These are phyloP conservation scores for Poeciliopsis gracilis DNA, from an alignment of 2,797 vertebrate genomes.

Conservation along the genomic window DNA sequence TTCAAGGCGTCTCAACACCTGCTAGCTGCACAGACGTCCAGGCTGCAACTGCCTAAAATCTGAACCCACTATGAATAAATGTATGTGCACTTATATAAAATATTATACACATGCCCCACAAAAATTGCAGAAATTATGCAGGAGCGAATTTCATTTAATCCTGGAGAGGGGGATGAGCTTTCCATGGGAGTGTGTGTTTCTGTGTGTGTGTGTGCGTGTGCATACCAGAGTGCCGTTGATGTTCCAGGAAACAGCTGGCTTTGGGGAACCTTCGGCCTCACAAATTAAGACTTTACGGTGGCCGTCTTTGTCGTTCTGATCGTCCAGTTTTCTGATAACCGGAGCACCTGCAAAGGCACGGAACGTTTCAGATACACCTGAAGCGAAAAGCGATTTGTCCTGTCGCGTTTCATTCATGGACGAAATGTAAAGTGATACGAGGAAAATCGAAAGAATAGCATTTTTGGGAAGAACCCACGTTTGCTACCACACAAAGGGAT, in stretches of 20 bases:
- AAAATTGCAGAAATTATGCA: slow-evolving; percentile 14
- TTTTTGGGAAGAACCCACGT: background rate
- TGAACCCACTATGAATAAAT: slow-evolving; percentile 8
- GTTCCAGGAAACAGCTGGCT: slow-evolving; percentile 92
- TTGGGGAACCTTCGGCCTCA: slow-evolving; percentile 92
- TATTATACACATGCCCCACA: slow-evolving; percentile 14
- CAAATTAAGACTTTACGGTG: slow-evolving; percentile 88
- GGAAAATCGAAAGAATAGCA: background rate
- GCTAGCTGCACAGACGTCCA: background rate
- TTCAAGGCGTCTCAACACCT: background rate
- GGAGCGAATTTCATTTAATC: slow-evolving; percentile 1
- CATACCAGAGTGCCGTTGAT: slow-evolving; percentile 84
- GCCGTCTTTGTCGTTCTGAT: slow-evolving; percentile 80
- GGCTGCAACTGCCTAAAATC: background rate
- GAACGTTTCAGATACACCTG: slow-evolving; percentile 38
- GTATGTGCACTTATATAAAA: slow-evolving; percentile 7
- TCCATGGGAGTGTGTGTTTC: background rate
- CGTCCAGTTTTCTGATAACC: slow-evolving; percentile 85
- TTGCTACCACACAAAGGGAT: background rate
- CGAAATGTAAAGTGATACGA: background rate
- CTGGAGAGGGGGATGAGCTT: slow-evolving; percentile 5
- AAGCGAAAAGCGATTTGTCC: slow-evolving; percentile 16
- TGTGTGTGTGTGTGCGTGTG: background rate
- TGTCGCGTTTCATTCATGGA: slow-evolving; percentile 1
- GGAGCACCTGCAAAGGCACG: slow-evolving; percentile 85